Evolutionary conservation across 2,113 vertebrate genomes (phyloP).

Genomic region (Chloebia gouldiae): DNA sequence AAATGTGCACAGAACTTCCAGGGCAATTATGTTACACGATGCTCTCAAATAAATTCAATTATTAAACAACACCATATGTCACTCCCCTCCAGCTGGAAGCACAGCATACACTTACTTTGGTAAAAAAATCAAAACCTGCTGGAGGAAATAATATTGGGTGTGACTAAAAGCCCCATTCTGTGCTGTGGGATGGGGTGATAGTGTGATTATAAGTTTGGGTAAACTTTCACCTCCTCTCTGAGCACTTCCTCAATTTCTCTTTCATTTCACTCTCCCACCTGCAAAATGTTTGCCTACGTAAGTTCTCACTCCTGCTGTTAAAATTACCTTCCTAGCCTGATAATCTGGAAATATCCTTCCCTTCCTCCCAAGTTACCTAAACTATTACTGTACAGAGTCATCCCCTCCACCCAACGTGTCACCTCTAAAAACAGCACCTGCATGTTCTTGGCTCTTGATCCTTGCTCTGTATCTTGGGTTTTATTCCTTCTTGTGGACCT

Average conservation of each 20-base stretch:
- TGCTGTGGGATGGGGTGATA: background rate
- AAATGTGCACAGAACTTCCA: background rate
- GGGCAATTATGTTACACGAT: constrained; percentile 16
- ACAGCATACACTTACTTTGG: background rate
- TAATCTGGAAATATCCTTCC: background rate
- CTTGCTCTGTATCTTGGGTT: background rate
- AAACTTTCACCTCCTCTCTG: background rate
- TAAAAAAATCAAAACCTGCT: background rate
- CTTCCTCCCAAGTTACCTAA: background rate
- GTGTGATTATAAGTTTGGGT: background rate
- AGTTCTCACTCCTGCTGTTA: background rate
- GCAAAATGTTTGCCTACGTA: background rate
- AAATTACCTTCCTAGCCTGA: background rate
- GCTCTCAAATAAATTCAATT: constrained; percentile 48
- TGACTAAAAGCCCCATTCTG: background rate
- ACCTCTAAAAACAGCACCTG: background rate
- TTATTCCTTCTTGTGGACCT: background rate
- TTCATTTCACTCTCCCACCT: background rate
- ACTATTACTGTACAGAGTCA: background rate
- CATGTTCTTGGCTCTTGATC: background rate
- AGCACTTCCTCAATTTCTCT: background rate
- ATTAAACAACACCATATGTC: constrained; percentile 49
- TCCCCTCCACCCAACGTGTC: background rate
- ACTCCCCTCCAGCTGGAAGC: constrained; percentile 32
- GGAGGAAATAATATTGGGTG: background rate